Base-by-base conservation (phyloP, 1,140 invertebrate genomes). In the Caenorhabditis brenneri region DNA sequence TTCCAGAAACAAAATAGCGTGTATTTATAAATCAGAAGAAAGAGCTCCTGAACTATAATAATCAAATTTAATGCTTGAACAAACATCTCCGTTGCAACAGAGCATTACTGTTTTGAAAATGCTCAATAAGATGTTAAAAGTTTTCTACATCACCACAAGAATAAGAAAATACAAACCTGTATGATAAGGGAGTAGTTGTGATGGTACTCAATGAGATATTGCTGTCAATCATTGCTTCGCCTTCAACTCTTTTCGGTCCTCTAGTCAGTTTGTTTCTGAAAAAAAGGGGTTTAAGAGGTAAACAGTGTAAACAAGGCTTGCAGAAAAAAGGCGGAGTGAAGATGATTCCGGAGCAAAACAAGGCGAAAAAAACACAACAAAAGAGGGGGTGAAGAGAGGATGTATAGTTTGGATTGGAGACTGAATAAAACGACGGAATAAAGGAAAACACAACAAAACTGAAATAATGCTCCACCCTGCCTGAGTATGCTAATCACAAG, bases 321-420 rank as follows among this genome's bases (percentile, higher is more conserved):
- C 5, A 58, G 22, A 24, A 74, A 65, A 19, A 19, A 65, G 33
- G 58, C 19, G 33, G n/a, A 36, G 58, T 65, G 9, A n/a, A 19
- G 58, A 65, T 55, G 53, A 29, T 55, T 55, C 58, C 7, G 31
- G 5, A 36, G 31, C 58, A 65, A 65, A 65, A 65, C 58, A 65
- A 33, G 58, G 29, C 53, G 29, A 29, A 29, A 58, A 58, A 65
- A 22, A 65, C 24, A 16, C 19, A 33, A 65, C 4, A 27, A 55
- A 24, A 55, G 27, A 27, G 15, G 53, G 27, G 58, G 24, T 33
- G 31, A 33, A 36, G 19, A 33, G 29, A 65, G 58, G 58, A 65
- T 65, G 58, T 65, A 65, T 65, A 65, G 58, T 65, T 65, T 65
- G 58, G 31, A 65, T 65, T 65, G 65, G 15, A 74, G 65, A 74